Evolutionary conservation across 2,797 vertebrate genomes (phyloP), one percentile per base, ranked within the genome.

Genomic region (Heteromormyrus szaboi): DNA sequence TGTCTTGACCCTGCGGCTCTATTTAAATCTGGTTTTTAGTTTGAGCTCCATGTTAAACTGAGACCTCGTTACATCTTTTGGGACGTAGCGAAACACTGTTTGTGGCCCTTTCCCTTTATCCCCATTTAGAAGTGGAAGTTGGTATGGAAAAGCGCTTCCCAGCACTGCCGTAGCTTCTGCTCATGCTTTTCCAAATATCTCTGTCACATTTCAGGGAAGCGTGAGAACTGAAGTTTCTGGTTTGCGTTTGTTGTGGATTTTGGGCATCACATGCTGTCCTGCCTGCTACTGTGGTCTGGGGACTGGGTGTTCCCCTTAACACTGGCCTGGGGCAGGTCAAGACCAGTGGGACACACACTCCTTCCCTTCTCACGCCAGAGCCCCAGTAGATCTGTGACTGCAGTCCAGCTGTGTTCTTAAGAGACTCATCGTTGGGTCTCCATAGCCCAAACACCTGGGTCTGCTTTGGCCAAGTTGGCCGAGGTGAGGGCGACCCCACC

Each of bases 281-380:
- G 41, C 37, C 76, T 81, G 76, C 76, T 81, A 44, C 76, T 81
- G 76, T 81, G 37, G 76, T 81, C 46, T 81, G 76, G 76, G 76
- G 76, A 81, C 37, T 44, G 76, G 76, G 37, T 81, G 76, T 81
- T 81, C 37, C 37, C 76, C 41, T 46, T 44, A 81, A 81, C 76
- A n/a, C 76, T 81, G 76, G 76, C 76, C 76, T 81, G 76, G 76
- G 76, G 76, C 76, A 81, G 76, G 76, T 81, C 76, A 81, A 41
- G 17, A 46, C 76, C 76, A 81, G 76, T 81, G 76, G 76, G 76
- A 81, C 41, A 46, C 76, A 9, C 22, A 44, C 41, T 81, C 41
- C 76, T 81, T 81, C 41, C 76, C 76, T 85, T 85, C 81, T 85
- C 44, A 85, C 81, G 48, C 22, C n/a, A 85, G 81, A 85, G 8